These are phyloP conservation scores for Lasioglossum leucozonium DNA, from an alignment of 2,888 invertebrate genomes.

Conservation along the genomic window DNA sequence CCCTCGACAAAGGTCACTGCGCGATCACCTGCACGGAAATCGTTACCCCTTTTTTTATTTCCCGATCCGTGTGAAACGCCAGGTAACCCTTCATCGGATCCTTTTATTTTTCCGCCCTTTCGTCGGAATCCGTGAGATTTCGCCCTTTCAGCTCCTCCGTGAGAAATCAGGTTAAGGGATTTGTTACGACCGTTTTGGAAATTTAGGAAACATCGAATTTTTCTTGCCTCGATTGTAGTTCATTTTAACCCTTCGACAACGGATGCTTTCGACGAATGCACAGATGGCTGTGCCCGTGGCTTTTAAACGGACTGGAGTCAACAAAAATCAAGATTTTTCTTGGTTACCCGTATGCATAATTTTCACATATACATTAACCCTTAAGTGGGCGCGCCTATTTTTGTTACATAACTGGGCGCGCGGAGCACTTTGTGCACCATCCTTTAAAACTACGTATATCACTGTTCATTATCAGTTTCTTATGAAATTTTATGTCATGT, in stretches of 20 bases:
- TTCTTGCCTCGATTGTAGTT: background rate
- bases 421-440: no score
- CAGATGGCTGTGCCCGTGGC: background rate
- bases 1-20: slow-evolving; percentile 58
- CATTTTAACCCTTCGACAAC: background rate
- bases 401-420: no score
- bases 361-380: no score
- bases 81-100: slow-evolving; percentile 25
- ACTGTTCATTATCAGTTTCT: no score
- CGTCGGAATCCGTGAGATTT: background rate
- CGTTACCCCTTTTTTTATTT: slow-evolving; percentile 48
- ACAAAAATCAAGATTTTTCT: no score
- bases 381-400: no score
- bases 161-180: slow-evolving; percentile 9
- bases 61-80: slow-evolving; percentile 68
- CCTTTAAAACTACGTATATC: no score
- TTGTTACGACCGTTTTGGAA: background rate
- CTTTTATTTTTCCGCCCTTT: slow-evolving; percentile 21
- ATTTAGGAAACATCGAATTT: background rate
- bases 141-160: background rate
- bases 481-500: no score
- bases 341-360: no score
- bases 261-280: background rate
- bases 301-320: no score
- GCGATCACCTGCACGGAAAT: background rate